phyloP scores from a whole-genome alignment of 2,113 vertebrate genomes.

The Xenotilapia leptura region DNA sequence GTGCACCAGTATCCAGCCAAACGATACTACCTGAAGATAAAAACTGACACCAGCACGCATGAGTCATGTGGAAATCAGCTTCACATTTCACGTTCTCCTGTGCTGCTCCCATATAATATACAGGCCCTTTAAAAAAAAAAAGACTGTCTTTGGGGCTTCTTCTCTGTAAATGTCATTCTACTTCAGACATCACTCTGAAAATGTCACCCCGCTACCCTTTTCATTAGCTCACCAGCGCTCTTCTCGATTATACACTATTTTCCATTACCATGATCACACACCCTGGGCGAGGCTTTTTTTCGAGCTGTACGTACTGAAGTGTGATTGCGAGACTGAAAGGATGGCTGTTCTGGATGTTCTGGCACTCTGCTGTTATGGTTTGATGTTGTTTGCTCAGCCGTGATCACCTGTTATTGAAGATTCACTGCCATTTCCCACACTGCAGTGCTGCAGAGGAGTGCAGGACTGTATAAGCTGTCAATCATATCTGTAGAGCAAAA shows the following conservation, averaged over 20 bases:
- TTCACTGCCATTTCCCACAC: not conserved
- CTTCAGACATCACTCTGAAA: conserved; percentile 53
- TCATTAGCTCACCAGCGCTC: conserved; percentile 46
- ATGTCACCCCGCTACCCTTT: conserved; percentile 48
- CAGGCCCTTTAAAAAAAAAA: not conserved
- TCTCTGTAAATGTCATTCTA: conserved; percentile 54
- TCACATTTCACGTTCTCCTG: not conserved
- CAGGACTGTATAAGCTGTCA: not conserved
- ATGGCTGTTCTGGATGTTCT: conserved; percentile 2
- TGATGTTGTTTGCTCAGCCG: conserved; percentile 29
- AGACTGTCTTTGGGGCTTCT: conserved; percentile 40
- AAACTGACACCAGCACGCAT: not conserved
- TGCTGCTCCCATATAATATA: not conserved
- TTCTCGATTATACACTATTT: conserved; percentile 33
- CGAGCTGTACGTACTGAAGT: not conserved
- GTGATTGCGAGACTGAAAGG: conserved; percentile 2
- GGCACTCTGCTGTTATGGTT: not conserved
- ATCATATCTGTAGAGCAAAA: not conserved
- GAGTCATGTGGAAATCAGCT: conserved; percentile 5
- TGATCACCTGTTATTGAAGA: conserved; percentile 36
- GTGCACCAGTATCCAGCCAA: not conserved
- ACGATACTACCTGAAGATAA: conserved; percentile 2
- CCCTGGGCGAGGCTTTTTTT: not conserved
- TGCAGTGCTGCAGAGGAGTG: not conserved
- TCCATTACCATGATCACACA: conserved; percentile 42